phyloP scores from a whole-genome alignment of 2,797 vertebrate genomes.

The Acanthurus leucopareius region DNA sequence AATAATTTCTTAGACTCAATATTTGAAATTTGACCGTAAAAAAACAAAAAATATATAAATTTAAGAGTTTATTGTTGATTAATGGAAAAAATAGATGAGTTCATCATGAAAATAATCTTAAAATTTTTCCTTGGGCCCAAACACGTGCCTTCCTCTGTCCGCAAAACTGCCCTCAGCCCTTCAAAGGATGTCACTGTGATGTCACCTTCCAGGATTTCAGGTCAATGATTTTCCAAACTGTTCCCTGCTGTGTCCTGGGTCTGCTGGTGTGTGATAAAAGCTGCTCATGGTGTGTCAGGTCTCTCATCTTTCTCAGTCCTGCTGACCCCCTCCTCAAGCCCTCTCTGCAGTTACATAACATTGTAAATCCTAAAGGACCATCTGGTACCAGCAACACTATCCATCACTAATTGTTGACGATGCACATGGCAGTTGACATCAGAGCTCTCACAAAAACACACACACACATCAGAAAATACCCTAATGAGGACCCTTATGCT shows the following conservation, averaged over 20 bases:
- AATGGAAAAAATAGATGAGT: not conserved
- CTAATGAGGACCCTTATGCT: not conserved
- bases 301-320: slow-evolving; percentile 38
- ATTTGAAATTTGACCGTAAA: not conserved
- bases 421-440: slow-evolving; percentile 47
- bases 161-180: not conserved
- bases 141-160: not conserved
- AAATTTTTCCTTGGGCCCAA: not conserved
- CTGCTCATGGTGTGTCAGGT: slow-evolving; percentile 39
- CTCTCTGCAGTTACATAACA: slow-evolving; percentile 56
- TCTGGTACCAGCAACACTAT: slow-evolving; percentile 63
- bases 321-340: not conserved
- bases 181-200: slow-evolving; percentile 2
- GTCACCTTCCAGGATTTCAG: slow-evolving; percentile 13
- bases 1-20: not conserved
- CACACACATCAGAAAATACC: slow-evolving; percentile 13
- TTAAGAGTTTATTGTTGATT: not conserved
- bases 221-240: slow-evolving; percentile 30
- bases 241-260: slow-evolving; percentile 26
- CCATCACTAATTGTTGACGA: slow-evolving; percentile 69
- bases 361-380: slow-evolving; percentile 66
- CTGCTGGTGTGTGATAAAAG: slow-evolving; percentile 58
- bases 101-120: not conserved
- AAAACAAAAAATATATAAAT: not conserved
- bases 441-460: slow-evolving; percentile 29